Evolutionary conservation across 2,113 vertebrate genomes (phyloP), one percentile per base, ranked within the genome.

Genomic region (Amazona vittata): DNA sequence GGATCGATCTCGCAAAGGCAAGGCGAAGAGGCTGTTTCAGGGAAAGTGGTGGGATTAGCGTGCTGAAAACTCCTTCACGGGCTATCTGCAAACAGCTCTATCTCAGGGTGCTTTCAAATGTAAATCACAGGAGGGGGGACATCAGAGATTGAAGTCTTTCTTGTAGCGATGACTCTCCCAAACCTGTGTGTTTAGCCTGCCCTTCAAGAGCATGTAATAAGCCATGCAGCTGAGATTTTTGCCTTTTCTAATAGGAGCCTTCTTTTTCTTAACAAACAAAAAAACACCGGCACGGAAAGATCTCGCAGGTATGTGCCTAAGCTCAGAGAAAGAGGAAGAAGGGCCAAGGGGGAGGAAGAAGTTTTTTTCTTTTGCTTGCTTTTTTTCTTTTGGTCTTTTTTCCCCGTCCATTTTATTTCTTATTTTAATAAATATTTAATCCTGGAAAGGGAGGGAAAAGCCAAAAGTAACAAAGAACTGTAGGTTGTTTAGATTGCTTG

Each of bases 401-500:
- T 1, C 1, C 2, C 13, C 29, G 5, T 10, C 35, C 5, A 12
- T 49, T 74, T 18, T 59, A n/a, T 84, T 90, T 92, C 86, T 93
- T 95, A 92, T 95, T 96, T 94, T 98, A 97, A 97, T 97, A 98
- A 98, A 97, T 98, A 98, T 97, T 97, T 97, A 97, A 95, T 89
- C 79, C 29, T 52, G 70, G 79, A 71, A 87, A 94, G 80, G 60
- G 88, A 94, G 88, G 82, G 70, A 92, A 89, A 97, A 95, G 96
- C 97, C 97, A 96, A 96, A 95, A 96, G 97, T 97, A 98, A 98
- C 98, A 97, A 98, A 98, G 96, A 95, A 95, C 83, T 94, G 63
- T 95, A 96, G 97, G 96, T 98, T 98, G 98, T 98, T 98, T 98
- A 98, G 97, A 98, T 98, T 98, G 98, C 98, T 97, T 71, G 95